These are phyloP conservation scores for Lota lota DNA, from an alignment of 2,113 vertebrate species.

Conservation along the genomic window DNA sequence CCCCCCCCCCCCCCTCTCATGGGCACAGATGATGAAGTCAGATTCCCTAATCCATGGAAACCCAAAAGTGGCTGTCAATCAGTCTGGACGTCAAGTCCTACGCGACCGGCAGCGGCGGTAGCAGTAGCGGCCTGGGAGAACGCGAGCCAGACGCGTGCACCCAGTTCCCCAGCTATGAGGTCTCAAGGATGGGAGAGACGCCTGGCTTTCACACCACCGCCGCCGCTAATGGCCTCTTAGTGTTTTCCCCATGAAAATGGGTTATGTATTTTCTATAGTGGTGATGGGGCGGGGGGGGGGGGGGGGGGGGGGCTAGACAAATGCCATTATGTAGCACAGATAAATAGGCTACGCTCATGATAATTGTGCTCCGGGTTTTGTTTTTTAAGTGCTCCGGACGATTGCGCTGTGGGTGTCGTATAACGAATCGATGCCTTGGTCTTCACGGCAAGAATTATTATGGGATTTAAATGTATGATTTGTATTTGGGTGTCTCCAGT, in stretches of 20 bases:
- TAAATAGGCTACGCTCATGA: conserved; percentile 58
- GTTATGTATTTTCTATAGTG: conserved; percentile 31
- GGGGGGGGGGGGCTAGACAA: neutral
- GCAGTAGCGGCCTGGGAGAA: too few relatives aligned
- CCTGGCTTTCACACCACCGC: conserved; percentile 31
- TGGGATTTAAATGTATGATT: conserved; percentile 22
- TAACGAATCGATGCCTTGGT: conserved; percentile 55
- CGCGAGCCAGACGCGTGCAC: too few relatives aligned
- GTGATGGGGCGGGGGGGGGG: neutral
- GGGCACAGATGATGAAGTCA: conserved; percentile 79
- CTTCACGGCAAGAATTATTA: conserved; percentile 18
- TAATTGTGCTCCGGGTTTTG: conserved; percentile 28
- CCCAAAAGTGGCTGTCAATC: conserved; percentile 76
- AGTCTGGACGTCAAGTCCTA: conserved; percentile 26
- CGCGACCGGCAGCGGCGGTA: too few relatives aligned
- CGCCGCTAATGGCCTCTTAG: conserved; percentile 67
- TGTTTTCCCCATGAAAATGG: conserved; percentile 48
- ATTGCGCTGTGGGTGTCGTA: conserved; percentile 51
- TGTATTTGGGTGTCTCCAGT: conserved; percentile 9
- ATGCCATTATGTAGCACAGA: conserved; percentile 24
- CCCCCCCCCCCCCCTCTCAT: conserved; percentile 46
- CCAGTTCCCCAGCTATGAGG: conserved; percentile 53
- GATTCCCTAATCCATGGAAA: conserved; percentile 75
- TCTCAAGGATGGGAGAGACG: conserved; percentile 60
- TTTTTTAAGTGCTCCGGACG: conserved; percentile 56